Percentiles rank a stretch among this genome's conserved stretches.
Conservation (phyloP, 2,113 vertebrate genomes). For the Macroglossus sobrinus region DNA sequence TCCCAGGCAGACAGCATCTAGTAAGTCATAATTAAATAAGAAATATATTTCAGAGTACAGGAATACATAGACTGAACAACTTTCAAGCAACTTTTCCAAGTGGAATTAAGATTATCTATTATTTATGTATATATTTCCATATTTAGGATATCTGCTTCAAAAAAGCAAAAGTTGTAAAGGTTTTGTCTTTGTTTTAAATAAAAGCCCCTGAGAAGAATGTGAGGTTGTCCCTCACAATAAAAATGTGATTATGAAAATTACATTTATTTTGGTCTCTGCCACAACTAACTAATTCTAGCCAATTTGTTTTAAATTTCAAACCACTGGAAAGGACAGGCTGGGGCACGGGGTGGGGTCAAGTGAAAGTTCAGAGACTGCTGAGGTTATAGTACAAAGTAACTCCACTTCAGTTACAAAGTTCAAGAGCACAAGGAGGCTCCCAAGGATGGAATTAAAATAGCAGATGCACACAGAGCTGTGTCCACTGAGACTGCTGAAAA, state of each 20-base stretch:
- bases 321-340: background rate
- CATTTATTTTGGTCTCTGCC: background rate
- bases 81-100: background rate
- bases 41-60: background rate
- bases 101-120: background rate
- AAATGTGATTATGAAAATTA: background rate
- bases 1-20: background rate
- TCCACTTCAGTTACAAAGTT: background rate
- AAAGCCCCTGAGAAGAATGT: background rate
- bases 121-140: background rate
- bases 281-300: background rate
- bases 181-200: constrained; percentile 28
- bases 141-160: background rate
- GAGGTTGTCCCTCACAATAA: background rate
- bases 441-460: background rate
- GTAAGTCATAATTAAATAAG: background rate
- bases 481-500: background rate
- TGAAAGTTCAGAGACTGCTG: background rate
- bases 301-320: constrained; percentile 40
- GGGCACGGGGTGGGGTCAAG: too few relatives aligned
- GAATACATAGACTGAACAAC: background rate
- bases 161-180: background rate
- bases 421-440: background rate
- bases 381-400: background rate
- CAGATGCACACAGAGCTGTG: background rate